A percentile compares a stretch with the other conserved stretches of the same genome.
These are phyloP conservation scores for Athene cunicularia DNA, from an alignment of 2,113 vertebrate species.

Conservation along the genomic window DNA sequence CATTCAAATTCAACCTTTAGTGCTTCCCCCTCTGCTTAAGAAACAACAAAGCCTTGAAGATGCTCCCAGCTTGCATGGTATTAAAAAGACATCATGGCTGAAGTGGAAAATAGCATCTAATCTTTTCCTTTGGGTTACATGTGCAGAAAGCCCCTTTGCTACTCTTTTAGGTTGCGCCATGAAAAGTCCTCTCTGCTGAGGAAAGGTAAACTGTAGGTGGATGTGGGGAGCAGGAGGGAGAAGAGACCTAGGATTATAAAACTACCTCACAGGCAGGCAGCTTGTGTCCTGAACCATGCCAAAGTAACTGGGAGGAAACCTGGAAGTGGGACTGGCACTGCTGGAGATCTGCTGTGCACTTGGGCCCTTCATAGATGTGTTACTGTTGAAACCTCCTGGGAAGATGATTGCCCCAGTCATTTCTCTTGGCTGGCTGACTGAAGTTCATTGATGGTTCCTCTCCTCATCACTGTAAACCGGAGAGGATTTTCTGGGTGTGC, in stretches of 20 bases:
- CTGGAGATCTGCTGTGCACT: neutral
- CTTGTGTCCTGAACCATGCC: neutral
- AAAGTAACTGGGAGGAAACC: neutral
- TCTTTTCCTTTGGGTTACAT: slow-evolving; percentile 38
- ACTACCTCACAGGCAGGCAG: neutral
- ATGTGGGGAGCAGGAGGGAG: neutral
- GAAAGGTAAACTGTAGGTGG: neutral
- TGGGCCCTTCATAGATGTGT: fast-evolving
- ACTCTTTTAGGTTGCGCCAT: neutral
- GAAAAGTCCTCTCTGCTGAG: neutral
- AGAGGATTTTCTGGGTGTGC: neutral
- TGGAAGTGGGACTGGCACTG: neutral
- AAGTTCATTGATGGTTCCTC: neutral
- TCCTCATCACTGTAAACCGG: neutral
- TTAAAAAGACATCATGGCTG: slow-evolving; percentile 40
- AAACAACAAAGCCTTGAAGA: slow-evolving; percentile 57
- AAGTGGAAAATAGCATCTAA: slow-evolving; percentile 33
- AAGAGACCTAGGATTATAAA: neutral
- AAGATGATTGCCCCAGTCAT: neutral
- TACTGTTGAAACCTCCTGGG: neutral
- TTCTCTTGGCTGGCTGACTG: neutral
- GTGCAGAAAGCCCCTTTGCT: neutral
- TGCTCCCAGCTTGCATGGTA: slow-evolving; percentile 45
- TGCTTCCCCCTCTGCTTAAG: slow-evolving; percentile 4
- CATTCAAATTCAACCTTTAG: slow-evolving; percentile 40